Conservation (phyloP, 2,797 vertebrate species). For the Lagodon rhomboides region DNA sequence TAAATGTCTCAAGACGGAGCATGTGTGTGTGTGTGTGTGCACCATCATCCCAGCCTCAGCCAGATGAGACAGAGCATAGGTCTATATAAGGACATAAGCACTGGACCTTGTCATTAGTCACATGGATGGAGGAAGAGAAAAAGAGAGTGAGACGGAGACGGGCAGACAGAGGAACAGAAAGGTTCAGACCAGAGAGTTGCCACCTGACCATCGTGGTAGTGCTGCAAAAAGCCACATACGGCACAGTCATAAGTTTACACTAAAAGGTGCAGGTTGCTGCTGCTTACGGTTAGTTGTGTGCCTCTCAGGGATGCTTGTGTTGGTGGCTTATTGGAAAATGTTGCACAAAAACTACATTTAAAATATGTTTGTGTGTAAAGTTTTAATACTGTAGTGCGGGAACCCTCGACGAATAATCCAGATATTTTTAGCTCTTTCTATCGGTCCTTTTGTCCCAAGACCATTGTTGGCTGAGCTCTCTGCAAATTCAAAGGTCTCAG, state of each 20-base stretch:
- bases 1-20: slow-evolving; percentile 43
- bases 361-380: background rate
- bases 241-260: background rate
- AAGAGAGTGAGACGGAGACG: slow-evolving; percentile 60
- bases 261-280: background rate
- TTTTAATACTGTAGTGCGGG: slow-evolving; percentile 18
- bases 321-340: background rate
- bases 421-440: slow-evolving; percentile 56
- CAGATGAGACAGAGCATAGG: slow-evolving; percentile 73
- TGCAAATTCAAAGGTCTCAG: slow-evolving; percentile 39
- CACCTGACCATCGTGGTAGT: slow-evolving; percentile 35
- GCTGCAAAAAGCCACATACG: background rate
- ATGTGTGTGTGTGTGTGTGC: slow-evolving; percentile 31
- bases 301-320: background rate
- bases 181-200: slow-evolving; percentile 25
- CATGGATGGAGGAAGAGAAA: slow-evolving; percentile 72
- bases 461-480: slow-evolving; percentile 12
- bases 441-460: slow-evolving; percentile 27
- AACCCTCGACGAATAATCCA: slow-evolving; percentile 23
- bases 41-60: slow-evolving; percentile 55
- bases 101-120: slow-evolving; percentile 82
- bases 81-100: slow-evolving; percentile 87
- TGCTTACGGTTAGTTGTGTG: background rate
- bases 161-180: slow-evolving; percentile 42
- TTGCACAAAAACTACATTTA: background rate